Evolutionary conservation across 2,888 invertebrate species (phyloP).

Genomic region (Trichopoda pennipes): DNA sequence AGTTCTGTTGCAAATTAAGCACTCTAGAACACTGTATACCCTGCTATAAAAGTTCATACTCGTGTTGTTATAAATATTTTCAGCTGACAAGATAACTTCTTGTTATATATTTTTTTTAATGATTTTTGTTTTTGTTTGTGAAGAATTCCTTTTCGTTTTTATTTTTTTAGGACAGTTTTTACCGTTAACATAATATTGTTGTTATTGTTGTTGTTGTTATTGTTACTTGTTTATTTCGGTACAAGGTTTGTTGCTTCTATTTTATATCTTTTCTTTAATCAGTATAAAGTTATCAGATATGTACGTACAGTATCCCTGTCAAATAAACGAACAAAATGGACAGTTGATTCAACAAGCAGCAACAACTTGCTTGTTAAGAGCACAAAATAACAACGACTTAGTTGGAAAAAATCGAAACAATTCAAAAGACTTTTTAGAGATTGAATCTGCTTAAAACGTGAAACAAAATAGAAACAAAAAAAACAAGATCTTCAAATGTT

Average conservation of each 20-base stretch:
- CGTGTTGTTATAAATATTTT: constrained; percentile 27
- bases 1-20: no score
- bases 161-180: constrained; percentile 44
- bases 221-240: constrained; percentile 41
- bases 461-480: not conserved
- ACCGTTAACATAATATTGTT: constrained; percentile 26
- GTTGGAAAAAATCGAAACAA: not conserved
- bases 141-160: constrained; percentile 5
- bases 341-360: constrained; percentile 65
- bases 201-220: constrained; percentile 49
- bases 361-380: constrained; percentile 34
- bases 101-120: constrained; percentile 13
- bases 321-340: constrained; percentile 72
- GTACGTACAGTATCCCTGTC: constrained; percentile 74
- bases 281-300: constrained; percentile 77
- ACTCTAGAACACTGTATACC: constrained; percentile 17
- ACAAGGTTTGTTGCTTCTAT: constrained; percentile 27
- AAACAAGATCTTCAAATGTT: not conserved
- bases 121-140: not conserved
- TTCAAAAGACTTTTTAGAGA: constrained; percentile 21
- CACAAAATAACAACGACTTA: not conserved
- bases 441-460: constrained; percentile 36
- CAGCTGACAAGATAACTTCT: constrained; percentile 49
- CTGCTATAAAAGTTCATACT: constrained; percentile 30
- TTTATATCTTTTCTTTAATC: constrained; percentile 74